Conservation (phyloP, 2,888 invertebrate species). For the Auanema sp. region DNA sequence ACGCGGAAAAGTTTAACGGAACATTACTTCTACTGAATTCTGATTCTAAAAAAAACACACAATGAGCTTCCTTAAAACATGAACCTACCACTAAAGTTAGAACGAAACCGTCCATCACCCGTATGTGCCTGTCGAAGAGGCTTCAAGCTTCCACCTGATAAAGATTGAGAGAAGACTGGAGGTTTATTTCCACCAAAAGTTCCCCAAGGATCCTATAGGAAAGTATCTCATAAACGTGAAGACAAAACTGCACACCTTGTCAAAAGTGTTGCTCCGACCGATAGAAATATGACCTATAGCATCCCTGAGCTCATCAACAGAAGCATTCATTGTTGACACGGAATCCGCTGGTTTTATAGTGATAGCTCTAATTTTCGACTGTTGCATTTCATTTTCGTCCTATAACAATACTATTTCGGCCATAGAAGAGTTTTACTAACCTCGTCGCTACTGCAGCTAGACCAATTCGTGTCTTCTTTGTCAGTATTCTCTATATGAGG, state of each 20-base stretch:
- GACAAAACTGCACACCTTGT: conserved; percentile 29
- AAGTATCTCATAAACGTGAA: background rate
- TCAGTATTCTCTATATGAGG: conserved; percentile 12
- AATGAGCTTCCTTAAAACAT: background rate
- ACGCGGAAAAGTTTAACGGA: conserved; percentile 45
- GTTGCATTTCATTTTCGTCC: conserved; percentile 44
- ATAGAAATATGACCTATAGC: conserved; percentile 57
- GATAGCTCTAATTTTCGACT: conserved; percentile 41
- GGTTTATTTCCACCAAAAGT: conserved; percentile 20
- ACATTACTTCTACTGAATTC: conserved; percentile 32
- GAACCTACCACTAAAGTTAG: conserved; percentile 46
- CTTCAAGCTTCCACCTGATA: conserved; percentile 39
- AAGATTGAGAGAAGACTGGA: conserved; percentile 55
- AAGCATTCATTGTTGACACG: conserved; percentile 29
- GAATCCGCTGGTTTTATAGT: conserved; percentile 41
- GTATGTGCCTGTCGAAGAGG: conserved; percentile 57
- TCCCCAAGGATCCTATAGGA: conserved; percentile 57
- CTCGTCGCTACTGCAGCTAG: conserved; percentile 44
- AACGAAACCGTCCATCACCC: conserved; percentile 56
- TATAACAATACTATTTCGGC: conserved; percentile 10
- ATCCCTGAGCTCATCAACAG: conserved; percentile 56
- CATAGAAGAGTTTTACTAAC: conserved; percentile 3
- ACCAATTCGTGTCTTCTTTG: conserved; percentile 43
- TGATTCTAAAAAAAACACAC: conserved; percentile 21
- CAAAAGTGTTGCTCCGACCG: conserved; percentile 55